Conservation (phyloP, 2,888 invertebrate genomes). For the Eupithecia tripunctaria region DNA sequence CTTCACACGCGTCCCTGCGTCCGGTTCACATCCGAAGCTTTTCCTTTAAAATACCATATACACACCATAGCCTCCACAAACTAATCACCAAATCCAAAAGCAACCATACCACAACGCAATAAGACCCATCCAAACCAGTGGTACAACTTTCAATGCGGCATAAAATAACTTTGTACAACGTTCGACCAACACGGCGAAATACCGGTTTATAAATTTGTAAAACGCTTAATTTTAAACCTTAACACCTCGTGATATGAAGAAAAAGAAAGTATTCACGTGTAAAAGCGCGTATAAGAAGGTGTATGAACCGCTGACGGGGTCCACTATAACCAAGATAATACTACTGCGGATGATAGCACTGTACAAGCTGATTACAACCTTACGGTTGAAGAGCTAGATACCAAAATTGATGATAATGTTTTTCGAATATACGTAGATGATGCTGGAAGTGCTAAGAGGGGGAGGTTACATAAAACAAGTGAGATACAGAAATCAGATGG, state of each 20-base stretch:
- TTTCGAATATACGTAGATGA: constrained; percentile 23
- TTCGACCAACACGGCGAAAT: constrained; percentile 56
- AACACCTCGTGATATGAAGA: constrained; percentile 46
- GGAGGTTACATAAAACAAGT: constrained; percentile 75
- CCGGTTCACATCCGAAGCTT: constrained; percentile 78
- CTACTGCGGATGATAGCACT: constrained; percentile 27
- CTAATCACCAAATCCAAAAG: constrained; percentile 34
- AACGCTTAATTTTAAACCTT: constrained; percentile 51
- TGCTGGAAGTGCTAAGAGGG: constrained; percentile 50
- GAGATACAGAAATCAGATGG: constrained; percentile 68
- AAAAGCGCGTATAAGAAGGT: constrained; percentile 48
- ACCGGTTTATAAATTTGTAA: constrained; percentile 51
- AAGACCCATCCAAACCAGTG: constrained; percentile 44
- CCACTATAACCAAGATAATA: constrained; percentile 52
- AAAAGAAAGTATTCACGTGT: constrained; percentile 42
- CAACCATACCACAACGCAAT: constrained; percentile 42
- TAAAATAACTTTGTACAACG: constrained; percentile 39
- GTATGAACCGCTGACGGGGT: constrained; percentile 59
- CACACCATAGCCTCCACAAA: constrained; percentile 29
- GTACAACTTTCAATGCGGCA: constrained; percentile 47
- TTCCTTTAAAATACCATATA: constrained; percentile 70
- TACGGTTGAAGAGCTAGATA: constrained; percentile 36
- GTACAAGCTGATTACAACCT: constrained; percentile 43
- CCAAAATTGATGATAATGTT: constrained; percentile 14
- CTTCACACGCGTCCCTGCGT: constrained; percentile 75